Conservation (phyloP, 1,140 invertebrate species). For the Saccostrea echinata region DNA sequence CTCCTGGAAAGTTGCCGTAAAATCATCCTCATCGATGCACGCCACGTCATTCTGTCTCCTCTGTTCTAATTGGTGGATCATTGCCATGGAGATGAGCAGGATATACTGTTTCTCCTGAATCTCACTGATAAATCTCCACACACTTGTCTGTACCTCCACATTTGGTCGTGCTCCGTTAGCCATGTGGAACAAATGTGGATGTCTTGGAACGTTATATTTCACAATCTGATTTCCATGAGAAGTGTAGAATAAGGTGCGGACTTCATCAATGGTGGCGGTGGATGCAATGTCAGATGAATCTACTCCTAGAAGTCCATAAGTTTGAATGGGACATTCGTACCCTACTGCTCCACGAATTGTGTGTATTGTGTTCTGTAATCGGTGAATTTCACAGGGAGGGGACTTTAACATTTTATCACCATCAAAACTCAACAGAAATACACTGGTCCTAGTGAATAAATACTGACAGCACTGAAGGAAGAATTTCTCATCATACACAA, state of each 20-base stretch:
- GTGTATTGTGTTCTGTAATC: conserved; percentile 57
- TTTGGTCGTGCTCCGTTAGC: neutral
- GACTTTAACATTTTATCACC: conserved; percentile 58
- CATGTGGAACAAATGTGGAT: conserved; percentile 51
- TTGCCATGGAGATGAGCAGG: conserved; percentile 46
- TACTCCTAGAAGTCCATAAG: conserved; percentile 50
- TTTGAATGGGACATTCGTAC: conserved; percentile 55
- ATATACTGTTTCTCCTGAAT: conserved; percentile 52
- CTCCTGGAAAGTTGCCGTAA: conserved; percentile 47
- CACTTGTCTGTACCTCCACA: conserved; percentile 36
- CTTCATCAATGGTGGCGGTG: conserved; percentile 51
- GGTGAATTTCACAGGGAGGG: conserved; percentile 47
- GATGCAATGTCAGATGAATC: conserved; percentile 42
- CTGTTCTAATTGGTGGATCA: conserved; percentile 52
- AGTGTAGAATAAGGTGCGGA: conserved; percentile 56
- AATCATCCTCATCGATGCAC: conserved; percentile 52
- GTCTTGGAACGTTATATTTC: conserved; percentile 57
- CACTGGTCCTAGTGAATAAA: conserved; percentile 56
- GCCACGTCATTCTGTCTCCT: conserved; percentile 29
- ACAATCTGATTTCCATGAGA: conserved; percentile 53
- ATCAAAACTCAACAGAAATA: conserved; percentile 60
- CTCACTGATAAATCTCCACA: conserved; percentile 58
- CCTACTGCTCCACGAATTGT: conserved; percentile 52
- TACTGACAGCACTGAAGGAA: conserved; percentile 58
- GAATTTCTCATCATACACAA: conserved; percentile 59